Conservation (phyloP, 2,113 vertebrate species). For the Amphiprion percula region DNA sequence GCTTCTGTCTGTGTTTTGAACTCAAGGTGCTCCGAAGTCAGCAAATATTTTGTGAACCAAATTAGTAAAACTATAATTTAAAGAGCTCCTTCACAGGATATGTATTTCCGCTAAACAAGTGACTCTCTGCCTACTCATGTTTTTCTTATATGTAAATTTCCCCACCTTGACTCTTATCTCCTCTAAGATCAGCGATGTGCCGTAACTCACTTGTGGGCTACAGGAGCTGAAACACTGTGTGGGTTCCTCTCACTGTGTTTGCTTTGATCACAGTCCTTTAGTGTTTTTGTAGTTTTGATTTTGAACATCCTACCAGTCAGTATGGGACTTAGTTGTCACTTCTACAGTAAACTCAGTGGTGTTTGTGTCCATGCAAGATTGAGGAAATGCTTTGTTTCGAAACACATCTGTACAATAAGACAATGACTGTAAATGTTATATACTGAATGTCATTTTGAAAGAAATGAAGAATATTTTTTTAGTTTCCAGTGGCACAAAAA, state of each 20-base stretch:
- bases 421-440: no score
- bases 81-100: slow-evolving; percentile 36
- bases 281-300: not conserved
- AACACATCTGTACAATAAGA: not conserved
- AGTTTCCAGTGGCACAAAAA: no score
- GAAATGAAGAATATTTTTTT: no score
- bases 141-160: slow-evolving; percentile 47
- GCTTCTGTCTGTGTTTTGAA: not conserved
- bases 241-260: slow-evolving; percentile 7
- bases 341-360: not conserved
- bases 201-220: not conserved
- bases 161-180: slow-evolving; percentile 67
- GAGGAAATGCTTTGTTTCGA: not conserved
- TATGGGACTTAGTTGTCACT: not conserved
- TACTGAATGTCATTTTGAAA: no score
- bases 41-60: not conserved
- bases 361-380: not conserved
- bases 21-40: no score
- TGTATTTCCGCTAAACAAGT: slow-evolving; percentile 40
- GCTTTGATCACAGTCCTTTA: slow-evolving; percentile 37
- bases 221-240: slow-evolving; percentile 5
- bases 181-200: slow-evolving; percentile 36
- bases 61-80: slow-evolving; percentile 1
- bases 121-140: slow-evolving; percentile 33
- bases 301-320: not conserved